These are phyloP conservation scores for Oreonectes daqikongensis DNA, from an alignment of 2,797 vertebrate genomes.

Conservation along the genomic window DNA sequence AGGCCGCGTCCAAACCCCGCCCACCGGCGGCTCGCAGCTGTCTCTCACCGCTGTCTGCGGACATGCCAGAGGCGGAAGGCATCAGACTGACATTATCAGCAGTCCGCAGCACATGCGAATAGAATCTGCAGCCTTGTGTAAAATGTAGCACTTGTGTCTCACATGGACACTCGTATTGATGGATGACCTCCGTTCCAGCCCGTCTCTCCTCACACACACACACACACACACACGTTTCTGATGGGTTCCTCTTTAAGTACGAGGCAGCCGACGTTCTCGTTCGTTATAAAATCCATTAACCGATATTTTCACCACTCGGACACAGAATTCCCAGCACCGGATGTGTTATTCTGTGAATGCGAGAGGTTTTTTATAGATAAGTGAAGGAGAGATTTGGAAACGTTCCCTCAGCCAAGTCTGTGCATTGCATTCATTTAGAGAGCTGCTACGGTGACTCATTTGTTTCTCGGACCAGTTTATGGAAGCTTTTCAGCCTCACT, in stretches of 20 bases:
- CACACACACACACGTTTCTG: not conserved
- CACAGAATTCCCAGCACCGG: not conserved
- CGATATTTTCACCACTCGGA: slow-evolving; percentile 19
- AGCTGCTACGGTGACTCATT: slow-evolving; percentile 45
- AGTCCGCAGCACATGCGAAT: not conserved
- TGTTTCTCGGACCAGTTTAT: slow-evolving; percentile 44
- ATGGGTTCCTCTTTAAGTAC: slow-evolving; percentile 4
- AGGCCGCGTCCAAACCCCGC: not conserved
- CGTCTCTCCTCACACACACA: not conserved
- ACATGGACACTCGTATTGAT: slow-evolving; percentile 3
- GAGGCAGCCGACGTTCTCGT: slow-evolving; percentile 5
- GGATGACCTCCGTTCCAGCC: not conserved
- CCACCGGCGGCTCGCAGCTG: not conserved
- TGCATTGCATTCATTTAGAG: slow-evolving; percentile 37
- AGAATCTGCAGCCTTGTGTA: slow-evolving; percentile 12
- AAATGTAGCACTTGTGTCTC: slow-evolving; percentile 22
- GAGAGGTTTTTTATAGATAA: slow-evolving; percentile 23
- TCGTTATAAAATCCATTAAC: slow-evolving; percentile 18
- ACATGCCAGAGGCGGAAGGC: slow-evolving; percentile 7
- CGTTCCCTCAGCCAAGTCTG: slow-evolving; percentile 22
- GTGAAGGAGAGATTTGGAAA: slow-evolving; percentile 29
- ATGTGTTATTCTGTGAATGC: slow-evolving; percentile 10
- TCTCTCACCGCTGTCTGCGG: not conserved
- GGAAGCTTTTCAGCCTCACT: slow-evolving; percentile 15
- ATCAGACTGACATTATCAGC: slow-evolving; percentile 20